phyloP scores from a whole-genome alignment of 2,888 invertebrate genomes.

The Philereme transversata region DNA sequence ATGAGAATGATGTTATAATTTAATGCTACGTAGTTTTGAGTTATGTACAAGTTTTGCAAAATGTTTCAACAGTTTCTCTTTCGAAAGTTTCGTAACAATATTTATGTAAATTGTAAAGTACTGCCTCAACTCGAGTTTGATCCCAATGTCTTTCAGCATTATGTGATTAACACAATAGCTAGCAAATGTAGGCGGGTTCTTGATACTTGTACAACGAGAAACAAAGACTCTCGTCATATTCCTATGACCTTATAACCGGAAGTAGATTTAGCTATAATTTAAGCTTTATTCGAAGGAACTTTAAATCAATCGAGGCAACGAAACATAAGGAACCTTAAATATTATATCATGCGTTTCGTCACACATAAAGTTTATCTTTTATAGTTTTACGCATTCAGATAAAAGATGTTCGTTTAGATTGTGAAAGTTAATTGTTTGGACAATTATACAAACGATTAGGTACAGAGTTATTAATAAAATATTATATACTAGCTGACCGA shows the following conservation, averaged over 20 bases:
- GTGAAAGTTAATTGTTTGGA: constrained; percentile 25
- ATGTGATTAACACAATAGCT: constrained; percentile 39
- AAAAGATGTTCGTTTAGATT: constrained; percentile 12
- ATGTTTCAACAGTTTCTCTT: constrained; percentile 57
- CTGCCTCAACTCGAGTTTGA: constrained; percentile 33
- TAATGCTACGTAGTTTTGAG: constrained; percentile 16
- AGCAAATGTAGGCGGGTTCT: constrained; percentile 75
- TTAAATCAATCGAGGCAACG: constrained; percentile 5
- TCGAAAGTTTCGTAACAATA: constrained; percentile 62
- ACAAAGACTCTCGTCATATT: constrained; percentile 60
- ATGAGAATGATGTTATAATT: constrained; percentile 12
- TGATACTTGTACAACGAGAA: constrained; percentile 56
- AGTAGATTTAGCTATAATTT: constrained; percentile 13
- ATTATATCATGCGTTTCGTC: constrained; percentile 14
- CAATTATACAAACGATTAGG: constrained; percentile 13
- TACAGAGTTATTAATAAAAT: too few relatives aligned
- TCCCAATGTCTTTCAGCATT: constrained; percentile 35
- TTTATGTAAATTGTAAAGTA: constrained; percentile 45
- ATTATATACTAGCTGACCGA: too few relatives aligned
- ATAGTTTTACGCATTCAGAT: constrained; percentile 12
- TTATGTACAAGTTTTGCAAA: constrained; percentile 32
- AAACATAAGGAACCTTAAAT: constrained; percentile 13
- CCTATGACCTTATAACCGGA: constrained; percentile 49
- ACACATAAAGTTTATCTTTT: constrained; percentile 13
- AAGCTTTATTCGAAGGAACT: constrained; percentile 9